phyloP scores from a whole-genome alignment of 2,113 vertebrate species.

The Callionymus lyra region DNA sequence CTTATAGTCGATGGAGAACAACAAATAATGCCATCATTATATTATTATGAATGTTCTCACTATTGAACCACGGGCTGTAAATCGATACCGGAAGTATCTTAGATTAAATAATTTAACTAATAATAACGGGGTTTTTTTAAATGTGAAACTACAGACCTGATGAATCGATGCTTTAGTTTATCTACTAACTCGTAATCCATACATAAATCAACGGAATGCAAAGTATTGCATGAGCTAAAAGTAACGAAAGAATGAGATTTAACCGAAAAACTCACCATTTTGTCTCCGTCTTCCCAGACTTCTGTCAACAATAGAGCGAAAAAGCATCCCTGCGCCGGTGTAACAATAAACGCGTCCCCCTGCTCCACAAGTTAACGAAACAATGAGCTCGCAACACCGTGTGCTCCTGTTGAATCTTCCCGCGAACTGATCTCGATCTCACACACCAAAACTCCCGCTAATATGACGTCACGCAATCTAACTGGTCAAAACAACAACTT shows the following conservation, averaged over 20 bases:
- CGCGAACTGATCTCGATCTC: conserved; percentile 47
- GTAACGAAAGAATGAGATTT: not conserved
- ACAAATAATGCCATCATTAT: too few relatives aligned
- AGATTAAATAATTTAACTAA: too few relatives aligned
- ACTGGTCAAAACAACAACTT: conserved; percentile 47
- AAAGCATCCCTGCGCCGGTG: conserved; percentile 46
- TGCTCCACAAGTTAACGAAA: too few relatives aligned
- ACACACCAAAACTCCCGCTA: conserved; percentile 59
- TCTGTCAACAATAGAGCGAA: conserved; percentile 60
- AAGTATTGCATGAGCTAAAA: not conserved
- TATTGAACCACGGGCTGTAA: too few relatives aligned
- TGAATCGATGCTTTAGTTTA: too few relatives aligned
- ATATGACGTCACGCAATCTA: conserved; percentile 14
- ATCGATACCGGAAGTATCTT: too few relatives aligned
- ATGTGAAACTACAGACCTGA: too few relatives aligned
- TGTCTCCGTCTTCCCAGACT: conserved; percentile 43
- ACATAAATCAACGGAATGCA: not conserved
- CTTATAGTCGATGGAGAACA: too few relatives aligned
- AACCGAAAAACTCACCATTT: conserved; percentile 51
- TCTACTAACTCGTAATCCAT: too few relatives aligned
- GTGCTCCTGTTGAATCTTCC: conserved; percentile 36
- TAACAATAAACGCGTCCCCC: not conserved
- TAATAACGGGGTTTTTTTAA: too few relatives aligned
- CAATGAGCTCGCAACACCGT: too few relatives aligned
- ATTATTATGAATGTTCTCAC: too few relatives aligned